Evolutionary conservation across 2,797 vertebrate genomes (phyloP).

Genomic region (Hemibagrus guttatus): DNA sequence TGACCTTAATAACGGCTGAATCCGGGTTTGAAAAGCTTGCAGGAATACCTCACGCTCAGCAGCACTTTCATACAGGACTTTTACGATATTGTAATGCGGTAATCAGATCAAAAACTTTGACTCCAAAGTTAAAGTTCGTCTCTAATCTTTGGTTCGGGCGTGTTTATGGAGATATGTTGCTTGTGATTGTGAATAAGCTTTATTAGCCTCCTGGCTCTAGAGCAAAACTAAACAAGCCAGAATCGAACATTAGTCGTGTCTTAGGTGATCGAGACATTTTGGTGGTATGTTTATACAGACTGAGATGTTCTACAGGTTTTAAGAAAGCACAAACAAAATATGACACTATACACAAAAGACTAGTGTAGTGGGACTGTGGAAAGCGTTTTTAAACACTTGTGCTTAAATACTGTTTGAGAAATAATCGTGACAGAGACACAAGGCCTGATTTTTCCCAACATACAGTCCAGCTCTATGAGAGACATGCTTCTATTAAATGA

Average conservation of each 20-base stretch:
- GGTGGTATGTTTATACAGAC: neutral
- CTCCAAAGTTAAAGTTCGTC: neutral
- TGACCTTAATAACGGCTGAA: slow-evolving; percentile 36
- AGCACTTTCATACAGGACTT: neutral
- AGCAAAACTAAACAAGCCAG: neutral
- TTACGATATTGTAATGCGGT: neutral
- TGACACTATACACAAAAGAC: neutral
- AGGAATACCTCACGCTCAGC: slow-evolving; percentile 13
- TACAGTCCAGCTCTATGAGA: neutral
- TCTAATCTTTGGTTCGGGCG: neutral
- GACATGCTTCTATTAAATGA: neutral
- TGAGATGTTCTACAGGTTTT: neutral
- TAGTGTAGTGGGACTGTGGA: neutral
- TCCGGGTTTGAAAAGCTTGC: slow-evolving; percentile 12
- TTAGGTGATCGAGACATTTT: no score
- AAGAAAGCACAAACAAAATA: neutral
- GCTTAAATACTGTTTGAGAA: neutral
- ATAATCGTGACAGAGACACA: neutral
- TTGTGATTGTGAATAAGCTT: no score
- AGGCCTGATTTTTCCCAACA: neutral
- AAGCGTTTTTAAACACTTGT: neutral
- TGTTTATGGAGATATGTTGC: neutral
- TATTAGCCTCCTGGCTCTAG: neutral
- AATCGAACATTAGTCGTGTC: neutral
- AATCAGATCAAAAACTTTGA: neutral